Evolutionary conservation across 2,797 vertebrate species (phyloP), one percentile per base, ranked within the genome.

Genomic region (Garrulus glandarius): DNA sequence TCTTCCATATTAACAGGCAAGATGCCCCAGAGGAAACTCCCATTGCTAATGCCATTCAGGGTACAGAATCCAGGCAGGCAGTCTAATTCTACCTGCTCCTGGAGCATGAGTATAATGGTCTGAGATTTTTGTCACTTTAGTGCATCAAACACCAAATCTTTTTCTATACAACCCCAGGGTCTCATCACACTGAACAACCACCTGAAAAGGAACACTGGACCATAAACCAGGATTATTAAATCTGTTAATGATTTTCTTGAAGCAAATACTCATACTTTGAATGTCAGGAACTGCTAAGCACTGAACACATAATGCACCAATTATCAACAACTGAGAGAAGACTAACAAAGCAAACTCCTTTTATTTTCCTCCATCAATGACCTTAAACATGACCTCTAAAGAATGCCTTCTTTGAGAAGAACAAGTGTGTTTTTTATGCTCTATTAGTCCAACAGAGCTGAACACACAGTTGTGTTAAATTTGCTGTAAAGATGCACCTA

Each of bases 371-470:
- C 61, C 89, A 76, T 68, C 87, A 53, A 30, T 65, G 96, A 93
- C 94, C 95, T 91, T 68, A 92, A 89, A 30, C 34, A 32, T 32
- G 94, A 96, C 96, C 95, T 94, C 85, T 60, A 70, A 92, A 97
- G 82, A 97, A 97, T 94, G 96, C 91, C 49, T 59, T 69, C 91
- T 96, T 97, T 95, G 92, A 96, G 64, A 91, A 19, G 68, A 97
- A 94, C 94, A 95, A 96, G 85, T 44, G 34, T 74, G 94, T 97
- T 95, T 94, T 87, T 97, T 88, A 96, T 61, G 97, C 96, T 95
- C 95, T 96, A 74, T 94, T 97, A 95, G 91, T 95, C 64, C 91
- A 92, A 77, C 55, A 83, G 68, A 87, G 82, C 76, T 74, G 70
- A 95, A 96, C 88, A 96, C 92, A 96, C 71, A 95, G 82, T 81